Percentiles rank a stretch among this genome's conserved stretches.
Evolutionary conservation across 2,113 vertebrate genomes (phyloP).

Genomic region (Periophthalmus modestus): DNA sequence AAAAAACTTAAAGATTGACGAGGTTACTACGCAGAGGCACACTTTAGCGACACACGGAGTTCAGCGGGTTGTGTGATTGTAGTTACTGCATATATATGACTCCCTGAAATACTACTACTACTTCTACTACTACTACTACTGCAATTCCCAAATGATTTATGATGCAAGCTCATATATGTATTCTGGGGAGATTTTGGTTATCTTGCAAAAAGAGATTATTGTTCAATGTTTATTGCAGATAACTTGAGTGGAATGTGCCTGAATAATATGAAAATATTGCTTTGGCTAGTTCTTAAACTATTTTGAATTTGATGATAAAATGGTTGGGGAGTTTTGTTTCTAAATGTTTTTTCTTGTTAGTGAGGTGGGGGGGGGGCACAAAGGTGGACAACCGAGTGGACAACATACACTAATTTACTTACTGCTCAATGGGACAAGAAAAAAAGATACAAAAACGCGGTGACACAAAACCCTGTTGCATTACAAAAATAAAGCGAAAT

Average conservation of each 20-base stretch:
- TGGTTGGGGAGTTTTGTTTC: not conserved
- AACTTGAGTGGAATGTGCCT: slow-evolving; percentile 47
- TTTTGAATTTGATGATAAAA: slow-evolving; percentile 14
- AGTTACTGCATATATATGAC: slow-evolving; percentile 73
- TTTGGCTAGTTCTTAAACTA: slow-evolving; percentile 47
- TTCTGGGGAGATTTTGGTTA: slow-evolving; percentile 47
- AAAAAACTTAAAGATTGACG: slow-evolving; percentile 45
- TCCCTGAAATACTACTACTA: slow-evolving; percentile 70
- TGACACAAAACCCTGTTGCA: slow-evolving; percentile 81
- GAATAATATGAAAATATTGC: slow-evolving; percentile 66
- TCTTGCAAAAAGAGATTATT: slow-evolving; percentile 30
- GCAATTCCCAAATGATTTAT: not conserved
- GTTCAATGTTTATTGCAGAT: slow-evolving; percentile 72
- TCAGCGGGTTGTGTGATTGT: slow-evolving; percentile 46
- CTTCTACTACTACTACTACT: not conserved
- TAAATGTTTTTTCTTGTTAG: not conserved
- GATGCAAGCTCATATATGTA: not conserved
- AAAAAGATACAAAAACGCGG: slow-evolving; percentile 69
- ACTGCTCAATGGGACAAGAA: slow-evolving; percentile 44
- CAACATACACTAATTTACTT: slow-evolving; percentile 19
- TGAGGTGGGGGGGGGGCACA: slow-evolving; percentile 4
- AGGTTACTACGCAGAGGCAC: slow-evolving; percentile 70
- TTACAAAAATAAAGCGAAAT: slow-evolving; percentile 84
- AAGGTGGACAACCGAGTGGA: slow-evolving; percentile 12
- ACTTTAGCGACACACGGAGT: slow-evolving; percentile 47